Percentiles rank a stretch among this genome's conserved stretches.
phyloP scores from a whole-genome alignment of 2,113 vertebrate genomes.

The Seriola quinqueradiata region DNA sequence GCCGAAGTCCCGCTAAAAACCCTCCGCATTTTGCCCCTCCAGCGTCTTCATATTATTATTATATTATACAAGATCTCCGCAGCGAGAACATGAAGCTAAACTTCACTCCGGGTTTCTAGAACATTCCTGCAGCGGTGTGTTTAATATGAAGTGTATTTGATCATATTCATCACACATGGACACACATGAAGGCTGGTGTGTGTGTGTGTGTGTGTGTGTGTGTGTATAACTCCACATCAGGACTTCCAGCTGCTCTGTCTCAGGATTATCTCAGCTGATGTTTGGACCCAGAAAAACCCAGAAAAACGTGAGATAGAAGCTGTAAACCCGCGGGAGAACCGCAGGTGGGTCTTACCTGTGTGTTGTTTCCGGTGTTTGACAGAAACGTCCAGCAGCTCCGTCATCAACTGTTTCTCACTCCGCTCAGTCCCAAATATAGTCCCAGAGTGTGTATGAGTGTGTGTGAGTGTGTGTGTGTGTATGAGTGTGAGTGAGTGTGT shows the following conservation, averaged over 20 bases:
- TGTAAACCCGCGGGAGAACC: neutral
- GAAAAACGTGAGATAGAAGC: too few species aligned
- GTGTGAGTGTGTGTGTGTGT: conserved; percentile 1
- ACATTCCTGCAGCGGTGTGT: neutral
- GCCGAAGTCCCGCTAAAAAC: neutral
- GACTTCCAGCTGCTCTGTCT: too few species aligned
- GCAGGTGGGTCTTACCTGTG: conserved; percentile 48
- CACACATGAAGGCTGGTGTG: too few species aligned
- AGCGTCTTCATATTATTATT: neutral
- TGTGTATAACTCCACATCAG: too few species aligned
- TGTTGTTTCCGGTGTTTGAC: neutral
- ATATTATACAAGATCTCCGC: too few species aligned
- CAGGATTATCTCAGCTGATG: too few species aligned
- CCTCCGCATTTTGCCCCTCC: neutral
- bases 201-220: too few species aligned
- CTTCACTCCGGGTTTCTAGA: neutral
- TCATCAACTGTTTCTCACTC: conserved; percentile 8
- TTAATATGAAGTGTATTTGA: too few species aligned
- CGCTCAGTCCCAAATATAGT: conserved; percentile 25
- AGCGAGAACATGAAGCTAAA: neutral
- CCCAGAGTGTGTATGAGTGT: neutral
- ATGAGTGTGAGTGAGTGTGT: neutral
- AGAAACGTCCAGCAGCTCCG: conserved; percentile 49
- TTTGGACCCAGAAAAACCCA: too few species aligned
- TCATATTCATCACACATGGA: too few species aligned